Conservation (phyloP, 2,888 invertebrate species). For the Cybosia mesomella region DNA sequence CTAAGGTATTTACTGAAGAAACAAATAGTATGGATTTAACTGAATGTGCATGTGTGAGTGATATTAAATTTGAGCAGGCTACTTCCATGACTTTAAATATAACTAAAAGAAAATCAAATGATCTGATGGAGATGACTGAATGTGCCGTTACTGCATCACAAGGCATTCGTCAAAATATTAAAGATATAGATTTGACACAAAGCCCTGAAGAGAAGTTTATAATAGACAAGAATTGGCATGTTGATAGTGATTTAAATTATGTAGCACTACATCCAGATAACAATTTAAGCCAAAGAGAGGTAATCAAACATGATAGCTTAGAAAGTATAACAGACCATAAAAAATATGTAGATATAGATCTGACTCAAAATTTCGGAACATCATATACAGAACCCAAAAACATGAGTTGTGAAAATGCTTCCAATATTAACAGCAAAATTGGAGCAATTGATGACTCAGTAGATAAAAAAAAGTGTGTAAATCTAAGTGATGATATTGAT, state of each 20-base stretch:
- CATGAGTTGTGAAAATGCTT: background rate
- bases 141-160: slow-evolving; percentile 61
- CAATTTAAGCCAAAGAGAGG: slow-evolving; percentile 19
- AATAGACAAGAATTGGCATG: background rate
- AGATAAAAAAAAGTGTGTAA: background rate
- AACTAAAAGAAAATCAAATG: slow-evolving; percentile 65
- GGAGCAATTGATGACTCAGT: background rate
- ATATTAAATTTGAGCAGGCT: slow-evolving; percentile 37
- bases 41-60: slow-evolving; percentile 52
- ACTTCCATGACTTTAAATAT: slow-evolving; percentile 52
- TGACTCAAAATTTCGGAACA: slow-evolving; percentile 14
- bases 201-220: slow-evolving; percentile 33
- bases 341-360: background rate
- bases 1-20: slow-evolving; percentile 40
- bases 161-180: slow-evolving; percentile 41
- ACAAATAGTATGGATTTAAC: slow-evolving; percentile 66
- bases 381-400: background rate
- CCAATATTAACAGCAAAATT: no score
- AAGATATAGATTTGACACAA: slow-evolving; percentile 63
- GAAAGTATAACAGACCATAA: background rate
- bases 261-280: slow-evolving; percentile 1
- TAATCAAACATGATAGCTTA: background rate
- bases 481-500: slow-evolving; percentile 53
- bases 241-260: slow-evolving; percentile 3
- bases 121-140: slow-evolving; percentile 76